Evolutionary conservation across 2,113 vertebrate species (phyloP).

Genomic region (Pluvialis apricaria): DNA sequence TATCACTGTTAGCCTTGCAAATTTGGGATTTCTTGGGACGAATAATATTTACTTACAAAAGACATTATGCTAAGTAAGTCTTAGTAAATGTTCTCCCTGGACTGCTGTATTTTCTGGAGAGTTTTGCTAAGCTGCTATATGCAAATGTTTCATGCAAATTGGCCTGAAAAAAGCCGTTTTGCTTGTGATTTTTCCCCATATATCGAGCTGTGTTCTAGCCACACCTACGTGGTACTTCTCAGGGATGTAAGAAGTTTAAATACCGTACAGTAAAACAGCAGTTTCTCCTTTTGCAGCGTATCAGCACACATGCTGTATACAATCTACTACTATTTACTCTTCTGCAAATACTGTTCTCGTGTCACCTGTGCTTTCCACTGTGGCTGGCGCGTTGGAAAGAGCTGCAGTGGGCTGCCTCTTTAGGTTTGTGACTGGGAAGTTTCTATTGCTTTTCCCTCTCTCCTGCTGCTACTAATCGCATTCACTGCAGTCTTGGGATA

Average conservation of each 20-base stretch:
- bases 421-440: neutral
- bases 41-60: constrained; percentile 60
- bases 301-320: neutral
- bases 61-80: constrained; percentile 45
- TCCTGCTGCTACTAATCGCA: neutral
- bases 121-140: neutral
- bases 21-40: constrained; percentile 36
- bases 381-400: neutral
- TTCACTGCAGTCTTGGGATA: neutral
- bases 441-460: neutral
- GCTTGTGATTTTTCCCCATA: neutral
- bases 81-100: constrained; percentile 31
- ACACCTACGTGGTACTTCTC: neutral
- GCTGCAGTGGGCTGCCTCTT: neutral
- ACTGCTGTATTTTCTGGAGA: neutral
- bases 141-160: neutral
- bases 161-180: neutral
- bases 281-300: neutral
- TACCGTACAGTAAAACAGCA: neutral
- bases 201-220: neutral
- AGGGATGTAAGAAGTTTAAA: neutral
- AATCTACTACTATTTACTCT: neutral
- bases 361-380: neutral
- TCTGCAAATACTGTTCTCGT: neutral
- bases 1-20: constrained; percentile 1